These are phyloP conservation scores for Dryobates pubescens DNA, from an alignment of 2,797 vertebrate genomes.

Conservation along the genomic window DNA sequence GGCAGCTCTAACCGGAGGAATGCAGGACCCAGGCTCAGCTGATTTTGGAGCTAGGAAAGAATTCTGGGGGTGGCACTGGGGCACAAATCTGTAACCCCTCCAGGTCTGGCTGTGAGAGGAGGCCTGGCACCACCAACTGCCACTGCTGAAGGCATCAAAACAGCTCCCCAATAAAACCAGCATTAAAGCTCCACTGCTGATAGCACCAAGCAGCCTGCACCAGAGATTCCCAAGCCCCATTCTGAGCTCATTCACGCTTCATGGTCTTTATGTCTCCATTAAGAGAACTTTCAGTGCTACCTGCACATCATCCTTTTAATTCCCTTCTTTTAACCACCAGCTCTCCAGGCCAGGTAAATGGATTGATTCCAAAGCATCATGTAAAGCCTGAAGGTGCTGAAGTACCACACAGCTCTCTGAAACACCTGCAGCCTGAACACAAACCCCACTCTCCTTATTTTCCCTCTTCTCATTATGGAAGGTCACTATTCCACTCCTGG, in stretches of 20 bases:
- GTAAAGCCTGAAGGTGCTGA: not conserved
- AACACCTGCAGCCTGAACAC: not conserved
- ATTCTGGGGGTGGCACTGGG: slow-evolving; percentile 68
- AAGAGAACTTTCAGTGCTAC: not conserved
- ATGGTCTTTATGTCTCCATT: not conserved
- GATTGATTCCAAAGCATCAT: not conserved
- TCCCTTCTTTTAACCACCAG: not conserved
- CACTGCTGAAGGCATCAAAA: fast-evolving
- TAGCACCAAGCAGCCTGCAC: not conserved
- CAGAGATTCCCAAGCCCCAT: fast-evolving
- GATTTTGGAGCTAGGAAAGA: slow-evolving; percentile 59
- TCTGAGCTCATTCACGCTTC: not conserved
- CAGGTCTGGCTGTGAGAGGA: slow-evolving; percentile 67
- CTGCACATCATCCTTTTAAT: too few relatives aligned
- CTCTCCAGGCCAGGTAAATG: not conserved
- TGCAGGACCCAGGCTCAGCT: slow-evolving; percentile 77
- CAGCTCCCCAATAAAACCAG: not conserved
- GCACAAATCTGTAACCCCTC: slow-evolving; percentile 83
- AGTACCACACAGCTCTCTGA: not conserved
- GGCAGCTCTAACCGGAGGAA: slow-evolving; percentile 82
- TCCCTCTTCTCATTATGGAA: not conserved
- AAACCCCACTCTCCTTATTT: not conserved
- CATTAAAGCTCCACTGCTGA: not conserved
- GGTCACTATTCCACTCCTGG: not conserved
- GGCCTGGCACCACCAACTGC: not conserved